These are phyloP conservation scores for Periplaneta americana DNA, from an alignment of 1,140 invertebrate species.

Conservation along the genomic window DNA sequence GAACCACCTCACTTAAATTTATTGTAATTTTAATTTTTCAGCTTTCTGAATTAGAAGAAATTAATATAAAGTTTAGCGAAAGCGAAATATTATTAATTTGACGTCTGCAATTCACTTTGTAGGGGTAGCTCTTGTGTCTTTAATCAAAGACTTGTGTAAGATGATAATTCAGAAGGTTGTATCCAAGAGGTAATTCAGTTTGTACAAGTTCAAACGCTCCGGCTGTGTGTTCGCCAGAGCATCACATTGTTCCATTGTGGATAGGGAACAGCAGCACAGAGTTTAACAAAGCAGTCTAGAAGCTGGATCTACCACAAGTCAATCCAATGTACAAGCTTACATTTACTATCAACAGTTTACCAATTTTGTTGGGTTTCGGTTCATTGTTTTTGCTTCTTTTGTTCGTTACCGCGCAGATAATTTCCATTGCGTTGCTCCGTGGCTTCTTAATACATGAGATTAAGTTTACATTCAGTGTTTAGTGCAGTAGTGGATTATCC, in stretches of 20 bases:
- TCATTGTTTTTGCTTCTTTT: neutral
- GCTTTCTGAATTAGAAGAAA: no score
- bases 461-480: neutral
- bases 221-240: neutral
- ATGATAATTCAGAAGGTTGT: neutral
- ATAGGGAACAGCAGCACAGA: neutral
- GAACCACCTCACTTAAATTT: no score
- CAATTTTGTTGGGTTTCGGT: neutral
- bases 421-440: neutral
- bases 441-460: neutral
- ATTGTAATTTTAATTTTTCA: no score
- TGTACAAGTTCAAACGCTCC: neutral
- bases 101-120: no score
- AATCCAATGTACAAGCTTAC: neutral
- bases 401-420: neutral
- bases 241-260: neutral
- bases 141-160: no score
- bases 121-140: no score
- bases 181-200: neutral
- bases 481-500: neutral
- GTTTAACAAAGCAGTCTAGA: neutral
- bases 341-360: constrained; percentile 20
- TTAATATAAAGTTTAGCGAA: no score
- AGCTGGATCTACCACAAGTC: neutral
- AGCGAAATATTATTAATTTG: no score